Evolutionary conservation across 2,888 invertebrate genomes (phyloP), one percentile per base, ranked within the genome.

Genomic region (Heteromyza rotundicornis): DNA sequence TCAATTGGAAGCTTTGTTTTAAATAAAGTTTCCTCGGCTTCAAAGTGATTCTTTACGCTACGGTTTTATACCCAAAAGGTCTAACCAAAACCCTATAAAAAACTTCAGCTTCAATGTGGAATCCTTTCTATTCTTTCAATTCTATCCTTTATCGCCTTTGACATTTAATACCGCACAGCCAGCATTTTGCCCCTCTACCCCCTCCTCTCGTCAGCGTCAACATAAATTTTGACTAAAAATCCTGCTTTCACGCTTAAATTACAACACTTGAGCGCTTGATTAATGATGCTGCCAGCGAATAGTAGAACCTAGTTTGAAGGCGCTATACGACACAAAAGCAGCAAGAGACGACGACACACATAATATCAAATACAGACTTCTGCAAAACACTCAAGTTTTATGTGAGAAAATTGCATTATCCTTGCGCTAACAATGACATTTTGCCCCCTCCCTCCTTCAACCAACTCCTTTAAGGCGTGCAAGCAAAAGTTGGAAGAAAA

Each of bases 251-350:
- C 36, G 27, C 52, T 57, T 62, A 64, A 62, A 57, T 62, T 64
- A 64, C 64, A 59, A 47, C 60, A 56, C 60, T 54, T 60, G 61
- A 63, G 53, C 60, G 57, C 54, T 65, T 66, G 68, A 68, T 66
- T 66, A 61, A 65, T 66, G 65, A 64, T 47, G 57, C 17, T 47
- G 2, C 47, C 5, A 10, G 47, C 47, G 35, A 62, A 61, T 57
- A 22, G 49, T 54, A 54, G 24, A 49, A 49, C 36, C 59, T 51
- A 36, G 35, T 52, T 3, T 3, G 10, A n/a, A 7, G 12, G 40
- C 40, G 14, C 10, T 40, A n/a, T n/a, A 40, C 40, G n/a, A 3
- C 8, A 7, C 8, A n/a, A 3, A 3, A 7, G 40, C 40, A 40
- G 40, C 3, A 40, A n/a, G 40, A 14, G 14, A 14, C 8, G 16